A percentile compares a stretch with the other conserved stretches of the same genome.
phyloP scores from a whole-genome alignment of 2,888 invertebrate species.

The Diplazon laetatorius region DNA sequence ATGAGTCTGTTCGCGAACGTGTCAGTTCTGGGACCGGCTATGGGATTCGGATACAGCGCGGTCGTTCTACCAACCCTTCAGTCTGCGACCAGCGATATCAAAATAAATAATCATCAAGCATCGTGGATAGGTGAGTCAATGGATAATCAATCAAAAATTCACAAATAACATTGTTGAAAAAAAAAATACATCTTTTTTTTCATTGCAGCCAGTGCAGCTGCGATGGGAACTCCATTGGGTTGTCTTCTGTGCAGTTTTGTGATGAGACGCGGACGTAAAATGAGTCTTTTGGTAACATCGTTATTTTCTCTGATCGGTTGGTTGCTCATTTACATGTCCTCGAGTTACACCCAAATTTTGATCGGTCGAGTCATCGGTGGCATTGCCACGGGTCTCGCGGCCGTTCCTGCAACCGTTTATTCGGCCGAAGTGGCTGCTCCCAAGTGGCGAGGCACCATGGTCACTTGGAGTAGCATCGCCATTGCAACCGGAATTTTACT shows the following conservation, averaged over 20 bases:
- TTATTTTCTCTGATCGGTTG: slow-evolving; percentile 83
- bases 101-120: slow-evolving; percentile 80
- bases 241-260: slow-evolving; percentile 84
- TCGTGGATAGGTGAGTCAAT: slow-evolving; percentile 85
- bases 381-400: slow-evolving; percentile 84
- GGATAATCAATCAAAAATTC: too few relatives aligned
- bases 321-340: slow-evolving; percentile 83
- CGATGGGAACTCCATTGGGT: slow-evolving; percentile 84
- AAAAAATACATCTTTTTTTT: not conserved
- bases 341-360: slow-evolving; percentile 80
- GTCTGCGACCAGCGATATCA: slow-evolving; percentile 74
- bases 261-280: slow-evolving; percentile 84
- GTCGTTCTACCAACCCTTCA: slow-evolving; percentile 83
- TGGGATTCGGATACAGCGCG: slow-evolving; percentile 85
- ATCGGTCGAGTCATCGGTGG: slow-evolving; percentile 83
- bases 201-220: slow-evolving; percentile 84
- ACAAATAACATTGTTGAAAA: not conserved
- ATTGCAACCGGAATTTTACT: slow-evolving; percentile 84
- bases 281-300: slow-evolving; percentile 83
- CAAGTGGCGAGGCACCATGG: slow-evolving; percentile 83
- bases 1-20: slow-evolving; percentile 83
- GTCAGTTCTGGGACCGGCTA: slow-evolving; percentile 84
- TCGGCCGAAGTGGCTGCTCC: slow-evolving; percentile 84
- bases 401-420: slow-evolving; percentile 84
- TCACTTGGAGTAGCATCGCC: slow-evolving; percentile 84